Evolutionary conservation across 2,888 invertebrate genomes (phyloP).

Genomic region (Parnassius orleans): DNA sequence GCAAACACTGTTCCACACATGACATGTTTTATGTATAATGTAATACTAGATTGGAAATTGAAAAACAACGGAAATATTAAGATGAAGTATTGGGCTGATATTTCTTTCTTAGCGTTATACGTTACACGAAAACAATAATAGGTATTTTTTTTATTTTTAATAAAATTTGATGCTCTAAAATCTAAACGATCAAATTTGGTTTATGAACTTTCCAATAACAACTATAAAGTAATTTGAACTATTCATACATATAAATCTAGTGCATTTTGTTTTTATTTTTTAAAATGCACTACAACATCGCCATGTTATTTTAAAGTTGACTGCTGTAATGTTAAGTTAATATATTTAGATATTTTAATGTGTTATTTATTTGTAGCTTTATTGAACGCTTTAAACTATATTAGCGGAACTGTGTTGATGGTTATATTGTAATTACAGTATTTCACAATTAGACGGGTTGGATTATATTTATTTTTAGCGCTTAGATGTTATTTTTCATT

Average conservation of each 20-base stretch:
- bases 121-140: too few species aligned
- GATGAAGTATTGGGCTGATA: too few species aligned
- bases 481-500: constrained; percentile 51
- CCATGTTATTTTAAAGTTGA: constrained; percentile 68
- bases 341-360: constrained; percentile 79
- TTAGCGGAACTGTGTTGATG: constrained; percentile 54
- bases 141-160: too few species aligned
- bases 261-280: constrained; percentile 31
- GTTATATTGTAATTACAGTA: constrained; percentile 54
- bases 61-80: too few species aligned
- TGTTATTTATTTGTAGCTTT: constrained; percentile 81
- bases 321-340: constrained; percentile 78
- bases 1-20: too few species aligned
- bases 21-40: too few species aligned
- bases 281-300: constrained; percentile 38
- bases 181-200: too few species aligned
- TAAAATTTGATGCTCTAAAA: too few species aligned
- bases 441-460: constrained; percentile 65
- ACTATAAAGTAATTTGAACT: background rate
- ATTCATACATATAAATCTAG: constrained; percentile 7
- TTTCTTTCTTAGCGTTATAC: too few species aligned
- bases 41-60: too few species aligned
- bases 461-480: constrained; percentile 58
- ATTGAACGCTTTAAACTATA: constrained; percentile 68
- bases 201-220: background rate